Base-by-base conservation (phyloP, 2,888 invertebrate species). In the Latrodectus elegans region DNA sequence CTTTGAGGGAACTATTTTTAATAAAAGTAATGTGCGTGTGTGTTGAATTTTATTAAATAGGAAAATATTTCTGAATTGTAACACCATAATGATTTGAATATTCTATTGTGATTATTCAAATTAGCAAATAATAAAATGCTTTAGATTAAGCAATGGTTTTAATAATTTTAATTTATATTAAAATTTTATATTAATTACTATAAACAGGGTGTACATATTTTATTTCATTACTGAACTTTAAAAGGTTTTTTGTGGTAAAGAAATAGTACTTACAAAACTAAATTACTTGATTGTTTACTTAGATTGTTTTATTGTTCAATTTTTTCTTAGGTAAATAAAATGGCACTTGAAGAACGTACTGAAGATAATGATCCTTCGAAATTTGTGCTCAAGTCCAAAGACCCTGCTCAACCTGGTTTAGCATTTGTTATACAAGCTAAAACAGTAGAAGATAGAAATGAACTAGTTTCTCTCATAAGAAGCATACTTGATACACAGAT, bases 401-500 rank as follows among this genome's bases (percentile, higher is more conserved):
- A 97, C 92, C 95, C 96, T 15, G 94, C 94, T 90, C 95, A 95
- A 91, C 95, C 96, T 71, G 94, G 94, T 88, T 93, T 95, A 88
- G 95, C 95, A 90, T 97, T 96, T 92, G 93, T 95, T 89, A 96
- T 98, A 92, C 96, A 95, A 91, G 95, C 96, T 0, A 93, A 94
- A 10, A 95, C 95, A 68, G 94, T 94, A 55, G 96, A 97, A 89
- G 94, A 95, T 90, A 95, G 95, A 91, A 94, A 95, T 90, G 95
- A 96, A 91, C 99, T 98, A 99, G 94, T 96, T 90, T 93, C 95
- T 79, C 96, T 95, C 84, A 95, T 99, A 90, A 95, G 95, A 90
- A 95, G 95, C 91, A 97, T 99, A 91, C 94, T 99, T 86, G 97
- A 98, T 92, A 96, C 96, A 91, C 99, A 99, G 93, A 95, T 95